These are phyloP conservation scores for Chrysolina americana DNA, from an alignment of 2,888 invertebrate genomes.

Conservation along the genomic window DNA sequence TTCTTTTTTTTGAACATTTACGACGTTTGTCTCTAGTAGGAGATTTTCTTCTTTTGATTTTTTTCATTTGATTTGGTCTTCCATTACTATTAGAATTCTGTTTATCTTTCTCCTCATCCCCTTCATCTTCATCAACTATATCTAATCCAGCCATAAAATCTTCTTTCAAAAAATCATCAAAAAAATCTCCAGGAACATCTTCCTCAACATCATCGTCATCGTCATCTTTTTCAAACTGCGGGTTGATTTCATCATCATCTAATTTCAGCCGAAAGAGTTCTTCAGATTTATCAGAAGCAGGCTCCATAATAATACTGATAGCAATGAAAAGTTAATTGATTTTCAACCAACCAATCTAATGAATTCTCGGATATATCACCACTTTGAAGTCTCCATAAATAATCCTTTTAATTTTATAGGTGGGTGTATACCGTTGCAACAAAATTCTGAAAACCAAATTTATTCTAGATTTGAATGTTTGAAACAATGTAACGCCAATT, in stretches of 20 bases:
- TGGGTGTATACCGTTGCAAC: not conserved
- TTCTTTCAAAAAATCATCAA: conserved; percentile 68
- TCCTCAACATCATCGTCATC: conserved; percentile 59
- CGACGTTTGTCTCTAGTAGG: conserved; percentile 16
- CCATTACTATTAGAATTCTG: conserved; percentile 1
- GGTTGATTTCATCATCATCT: not conserved
- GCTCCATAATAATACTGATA: not conserved
- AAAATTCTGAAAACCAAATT: no score
- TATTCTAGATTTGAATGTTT: no score
- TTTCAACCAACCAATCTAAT: no score
- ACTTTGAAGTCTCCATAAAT: not conserved
- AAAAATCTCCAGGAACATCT: conserved; percentile 68
- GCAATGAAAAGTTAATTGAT: no score
- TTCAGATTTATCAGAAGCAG: not conserved
- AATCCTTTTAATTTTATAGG: not conserved
- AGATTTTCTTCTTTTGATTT: conserved; percentile 11
- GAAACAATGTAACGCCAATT: no score
- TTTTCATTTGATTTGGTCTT: conserved; percentile 28
- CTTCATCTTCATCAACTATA: conserved; percentile 68
- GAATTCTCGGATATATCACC: not conserved
- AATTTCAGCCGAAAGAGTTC: not conserved
- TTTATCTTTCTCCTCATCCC: conserved; percentile 48
- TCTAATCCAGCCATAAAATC: conserved; percentile 69
- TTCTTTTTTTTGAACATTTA: conserved; percentile 27
- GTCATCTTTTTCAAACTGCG: conserved; percentile 14